Conservation (phyloP, 2,113 vertebrate species). For the Halichoeres trimaculatus region DNA sequence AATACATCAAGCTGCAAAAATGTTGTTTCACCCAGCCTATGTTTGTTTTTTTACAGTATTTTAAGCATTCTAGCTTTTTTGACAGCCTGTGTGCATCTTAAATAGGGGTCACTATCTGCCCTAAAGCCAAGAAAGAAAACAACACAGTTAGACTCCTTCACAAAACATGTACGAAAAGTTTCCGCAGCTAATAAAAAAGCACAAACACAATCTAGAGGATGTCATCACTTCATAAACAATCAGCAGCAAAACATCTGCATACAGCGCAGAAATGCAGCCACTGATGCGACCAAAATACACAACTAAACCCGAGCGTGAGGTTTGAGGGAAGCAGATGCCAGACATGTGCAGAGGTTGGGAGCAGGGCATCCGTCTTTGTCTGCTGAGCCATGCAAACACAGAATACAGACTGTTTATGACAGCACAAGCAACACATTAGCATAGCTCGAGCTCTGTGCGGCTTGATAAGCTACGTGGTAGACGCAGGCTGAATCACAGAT, state of each 20-base stretch:
- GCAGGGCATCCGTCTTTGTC: constrained; percentile 60
- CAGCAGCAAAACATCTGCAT: constrained; percentile 50
- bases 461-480: constrained; percentile 57
- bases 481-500: constrained; percentile 36
- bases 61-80: constrained; percentile 17
- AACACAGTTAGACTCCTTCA: background rate
- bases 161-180: constrained; percentile 2
- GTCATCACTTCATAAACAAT: constrained; percentile 40
- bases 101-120: constrained; percentile 10
- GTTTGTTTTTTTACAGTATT: background rate
- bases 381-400: constrained; percentile 65
- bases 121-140: background rate
- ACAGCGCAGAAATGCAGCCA: constrained; percentile 22
- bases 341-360: constrained; percentile 43
- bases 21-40: background rate
- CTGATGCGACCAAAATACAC: constrained; percentile 20
- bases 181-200: background rate
- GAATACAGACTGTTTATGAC: constrained; percentile 68
- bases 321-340: constrained; percentile 64
- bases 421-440: constrained; percentile 64
- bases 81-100: background rate
- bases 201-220: background rate
- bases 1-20: constrained; percentile 26
- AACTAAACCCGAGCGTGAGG: constrained; percentile 37
- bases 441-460: constrained; percentile 51